phyloP scores from a whole-genome alignment of 2,113 vertebrate species.

The Columba janthina region DNA sequence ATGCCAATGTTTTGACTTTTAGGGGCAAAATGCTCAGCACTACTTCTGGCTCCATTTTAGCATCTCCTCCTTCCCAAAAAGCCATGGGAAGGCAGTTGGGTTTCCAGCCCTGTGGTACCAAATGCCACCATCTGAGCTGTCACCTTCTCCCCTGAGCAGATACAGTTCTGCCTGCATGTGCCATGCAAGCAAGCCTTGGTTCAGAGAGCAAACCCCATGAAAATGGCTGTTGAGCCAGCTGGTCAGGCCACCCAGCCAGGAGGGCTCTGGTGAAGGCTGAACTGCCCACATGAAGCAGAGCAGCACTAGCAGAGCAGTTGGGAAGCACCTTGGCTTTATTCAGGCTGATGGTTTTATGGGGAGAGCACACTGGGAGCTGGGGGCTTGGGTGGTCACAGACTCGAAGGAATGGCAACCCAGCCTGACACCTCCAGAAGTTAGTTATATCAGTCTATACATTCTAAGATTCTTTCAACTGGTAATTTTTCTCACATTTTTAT shows the following conservation, averaged over 20 bases:
- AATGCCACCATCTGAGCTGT: not conserved
- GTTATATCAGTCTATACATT: not conserved
- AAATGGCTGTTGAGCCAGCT: not conserved
- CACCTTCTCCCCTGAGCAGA: not conserved
- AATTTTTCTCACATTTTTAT: not conserved
- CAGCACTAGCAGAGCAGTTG: fast-evolving
- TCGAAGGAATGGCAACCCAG: not conserved
- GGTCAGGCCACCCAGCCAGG: not conserved
- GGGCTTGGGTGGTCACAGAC: not conserved
- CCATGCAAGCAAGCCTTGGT: not conserved
- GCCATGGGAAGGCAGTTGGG: not conserved
- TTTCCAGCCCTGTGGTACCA: not conserved
- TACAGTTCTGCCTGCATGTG: fast-evolving
- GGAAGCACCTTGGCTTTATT: not conserved
- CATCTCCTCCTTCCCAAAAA: not conserved
- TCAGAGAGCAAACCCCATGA: not conserved
- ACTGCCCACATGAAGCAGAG: fast-evolving
- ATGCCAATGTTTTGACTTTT: not conserved
- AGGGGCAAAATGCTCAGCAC: not conserved
- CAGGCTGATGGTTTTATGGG: not conserved
- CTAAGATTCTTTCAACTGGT: not conserved
- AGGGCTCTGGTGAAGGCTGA: not conserved
- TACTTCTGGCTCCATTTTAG: not conserved
- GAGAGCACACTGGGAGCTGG: fast-evolving
- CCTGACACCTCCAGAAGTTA: not conserved